These are phyloP conservation scores for Triplophysa siluroides DNA, from an alignment of 2,113 vertebrate genomes.

Conservation along the genomic window DNA sequence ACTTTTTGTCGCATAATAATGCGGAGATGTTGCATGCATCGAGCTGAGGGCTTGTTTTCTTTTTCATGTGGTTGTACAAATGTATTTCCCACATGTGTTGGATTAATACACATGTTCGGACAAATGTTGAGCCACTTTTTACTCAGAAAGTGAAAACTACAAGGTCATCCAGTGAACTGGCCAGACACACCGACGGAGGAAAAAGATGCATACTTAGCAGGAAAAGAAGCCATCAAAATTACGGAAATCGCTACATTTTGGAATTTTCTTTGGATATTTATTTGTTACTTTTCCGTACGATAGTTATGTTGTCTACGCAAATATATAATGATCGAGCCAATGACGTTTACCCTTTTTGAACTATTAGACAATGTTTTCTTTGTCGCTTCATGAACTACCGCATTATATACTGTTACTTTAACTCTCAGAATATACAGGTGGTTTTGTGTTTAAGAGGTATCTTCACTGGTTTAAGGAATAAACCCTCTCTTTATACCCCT, in stretches of 20 bases:
- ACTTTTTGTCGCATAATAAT: constrained; percentile 12
- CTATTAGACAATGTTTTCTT: not conserved
- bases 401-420: not conserved
- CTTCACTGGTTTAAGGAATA: not conserved
- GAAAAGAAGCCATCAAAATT: constrained; percentile 65
- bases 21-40: not conserved
- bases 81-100: not conserved
- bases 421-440: not conserved
- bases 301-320: constrained; percentile 7
- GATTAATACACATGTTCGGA: not conserved
- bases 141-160: constrained; percentile 3
- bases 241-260: constrained; percentile 60
- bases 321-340: constrained; percentile 39
- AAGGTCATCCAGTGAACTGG: constrained; percentile 45
- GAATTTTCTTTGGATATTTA: not conserved
- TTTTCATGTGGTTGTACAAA: not conserved
- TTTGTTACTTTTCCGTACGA: constrained; percentile 18
- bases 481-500: not conserved
- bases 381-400: constrained; percentile 1
- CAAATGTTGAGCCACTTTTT: not conserved
- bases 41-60: not conserved
- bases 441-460: not conserved
- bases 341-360: constrained; percentile 22
- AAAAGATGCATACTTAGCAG: constrained; percentile 70
- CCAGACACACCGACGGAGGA: constrained; percentile 33